These are phyloP conservation scores for Boloria euphrosyne DNA, from an alignment of 2,888 invertebrate species.

Conservation along the genomic window DNA sequence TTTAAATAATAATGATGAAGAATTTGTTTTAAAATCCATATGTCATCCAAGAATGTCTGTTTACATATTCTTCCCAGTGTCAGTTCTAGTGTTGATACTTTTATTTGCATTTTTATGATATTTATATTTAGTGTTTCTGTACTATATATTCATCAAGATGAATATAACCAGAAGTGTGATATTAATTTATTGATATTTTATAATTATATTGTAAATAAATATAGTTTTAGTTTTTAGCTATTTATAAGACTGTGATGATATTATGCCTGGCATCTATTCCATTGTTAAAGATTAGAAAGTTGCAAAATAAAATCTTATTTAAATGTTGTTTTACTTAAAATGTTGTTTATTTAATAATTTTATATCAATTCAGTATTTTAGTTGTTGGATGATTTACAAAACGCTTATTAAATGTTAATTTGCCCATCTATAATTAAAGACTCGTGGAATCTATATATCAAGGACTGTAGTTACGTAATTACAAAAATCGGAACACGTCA, in stretches of 20 bases:
- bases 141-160: conserved; percentile 64
- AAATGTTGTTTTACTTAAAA: no score
- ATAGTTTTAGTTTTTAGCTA: conserved; percentile 28
- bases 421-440: no score
- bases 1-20: conserved; percentile 88
- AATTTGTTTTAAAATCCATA: conserved; percentile 87
- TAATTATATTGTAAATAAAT: not conserved
- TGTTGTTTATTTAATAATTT: no score
- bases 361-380: no score
- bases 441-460: no score
- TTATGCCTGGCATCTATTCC: conserved; percentile 40
- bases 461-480: no score
- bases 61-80: conserved; percentile 90
- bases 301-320: conserved; percentile 17
- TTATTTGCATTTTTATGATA: conserved; percentile 91
- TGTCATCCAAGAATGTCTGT: conserved; percentile 91
- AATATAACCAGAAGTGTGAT: conserved; percentile 77
- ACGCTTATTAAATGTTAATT: no score
- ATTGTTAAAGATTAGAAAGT: conserved; percentile 29
- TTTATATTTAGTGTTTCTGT: conserved; percentile 58
- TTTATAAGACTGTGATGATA: conserved; percentile 45
- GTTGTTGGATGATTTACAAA: no score
- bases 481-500: no score
- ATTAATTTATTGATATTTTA: conserved; percentile 66
- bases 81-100: conserved; percentile 88